These are phyloP conservation scores for Teinopalpus imperialis DNA, from an alignment of 2,888 invertebrate species.

Conservation along the genomic window DNA sequence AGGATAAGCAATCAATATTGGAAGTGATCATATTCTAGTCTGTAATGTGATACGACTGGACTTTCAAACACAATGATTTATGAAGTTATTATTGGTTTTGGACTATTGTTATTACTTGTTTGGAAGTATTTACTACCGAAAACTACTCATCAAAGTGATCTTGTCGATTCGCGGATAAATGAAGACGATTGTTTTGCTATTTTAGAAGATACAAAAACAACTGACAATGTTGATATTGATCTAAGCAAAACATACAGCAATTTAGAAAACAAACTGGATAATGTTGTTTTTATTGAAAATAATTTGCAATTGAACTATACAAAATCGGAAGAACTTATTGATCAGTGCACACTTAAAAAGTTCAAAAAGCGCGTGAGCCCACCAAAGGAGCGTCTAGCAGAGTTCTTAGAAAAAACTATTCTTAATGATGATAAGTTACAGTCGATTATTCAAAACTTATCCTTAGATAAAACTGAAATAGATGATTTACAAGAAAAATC, in stretches of 20 bases:
- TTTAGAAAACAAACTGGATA: conserved; percentile 11
- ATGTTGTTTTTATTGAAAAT: conserved; percentile 15
- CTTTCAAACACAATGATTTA: conserved; percentile 60
- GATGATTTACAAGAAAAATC: conserved; percentile 36
- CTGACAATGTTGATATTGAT: not conserved
- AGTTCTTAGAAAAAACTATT: conserved; percentile 72
- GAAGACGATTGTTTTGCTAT: conserved; percentile 13
- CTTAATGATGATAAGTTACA: conserved; percentile 71
- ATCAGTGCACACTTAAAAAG: conserved; percentile 28
- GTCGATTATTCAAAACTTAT: conserved; percentile 69
- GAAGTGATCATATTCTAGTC: conserved; percentile 48
- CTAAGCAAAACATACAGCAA: conserved; percentile 7
- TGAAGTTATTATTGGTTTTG: conserved; percentile 63
- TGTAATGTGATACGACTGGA: conserved; percentile 55
- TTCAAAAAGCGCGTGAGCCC: conserved; percentile 61
- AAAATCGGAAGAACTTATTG: conserved; percentile 38
- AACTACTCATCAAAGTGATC: conserved; percentile 24
- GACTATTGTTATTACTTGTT: conserved; percentile 55
- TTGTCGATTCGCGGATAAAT: conserved; percentile 20
- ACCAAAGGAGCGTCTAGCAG: conserved; percentile 68
- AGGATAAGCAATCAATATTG: conserved; percentile 40
- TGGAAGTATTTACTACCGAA: conserved; percentile 58
- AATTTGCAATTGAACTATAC: conserved; percentile 27
- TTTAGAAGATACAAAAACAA: conserved; percentile 1
- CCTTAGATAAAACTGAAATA: conserved; percentile 54